These are phyloP conservation scores for Ennomos quercinarius DNA, from an alignment of 2,888 invertebrate genomes.

Conservation along the genomic window DNA sequence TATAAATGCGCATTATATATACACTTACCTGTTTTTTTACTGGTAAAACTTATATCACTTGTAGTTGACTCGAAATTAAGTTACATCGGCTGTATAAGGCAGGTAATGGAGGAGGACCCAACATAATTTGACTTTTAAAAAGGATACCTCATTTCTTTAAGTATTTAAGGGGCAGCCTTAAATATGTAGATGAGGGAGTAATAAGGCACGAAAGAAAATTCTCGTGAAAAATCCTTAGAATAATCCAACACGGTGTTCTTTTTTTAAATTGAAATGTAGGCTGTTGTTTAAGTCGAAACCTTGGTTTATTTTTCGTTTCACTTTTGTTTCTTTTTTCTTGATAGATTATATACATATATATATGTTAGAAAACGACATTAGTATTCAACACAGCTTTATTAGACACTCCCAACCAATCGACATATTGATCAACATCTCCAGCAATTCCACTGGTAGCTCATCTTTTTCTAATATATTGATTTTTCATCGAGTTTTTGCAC, in stretches of 20 bases:
- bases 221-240: constrained; percentile 24
- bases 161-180: constrained; percentile 31
- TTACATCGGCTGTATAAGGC: constrained; percentile 19
- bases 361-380: too few relatives aligned
- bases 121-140: constrained; percentile 33
- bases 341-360: too few relatives aligned
- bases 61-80: constrained; percentile 21
- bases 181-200: constrained; percentile 30
- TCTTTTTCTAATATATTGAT: too few relatives aligned
- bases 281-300: constrained; percentile 10
- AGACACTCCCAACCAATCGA: too few relatives aligned
- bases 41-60: constrained; percentile 11
- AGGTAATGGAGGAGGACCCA: constrained; percentile 24
- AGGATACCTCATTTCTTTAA: constrained; percentile 32
- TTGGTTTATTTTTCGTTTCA: constrained; percentile 13
- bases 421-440: too few relatives aligned
- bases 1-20: neutral
- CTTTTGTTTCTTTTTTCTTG: constrained; percentile 3
- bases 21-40: constrained; percentile 7
- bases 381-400: too few relatives aligned
- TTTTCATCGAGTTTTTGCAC: too few relatives aligned
- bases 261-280: constrained; percentile 20
- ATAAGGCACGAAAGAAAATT: constrained; percentile 24
- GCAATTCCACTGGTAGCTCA: too few relatives aligned
- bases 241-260: constrained; percentile 19